Conservation (phyloP, 2,113 vertebrate genomes). For the Oxyura jamaicensis region DNA sequence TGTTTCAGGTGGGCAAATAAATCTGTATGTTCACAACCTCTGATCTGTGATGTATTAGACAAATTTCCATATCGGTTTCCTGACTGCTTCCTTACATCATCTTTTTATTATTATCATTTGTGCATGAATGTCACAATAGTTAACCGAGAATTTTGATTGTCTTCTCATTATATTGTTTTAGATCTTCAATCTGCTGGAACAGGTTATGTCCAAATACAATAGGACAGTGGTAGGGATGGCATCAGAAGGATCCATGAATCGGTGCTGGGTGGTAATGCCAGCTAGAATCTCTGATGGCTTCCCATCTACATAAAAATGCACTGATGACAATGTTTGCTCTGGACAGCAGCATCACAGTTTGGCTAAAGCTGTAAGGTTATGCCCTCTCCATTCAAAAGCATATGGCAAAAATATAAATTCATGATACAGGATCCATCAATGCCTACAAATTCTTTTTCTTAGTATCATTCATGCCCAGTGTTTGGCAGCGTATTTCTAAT, state of each 20-base stretch:
- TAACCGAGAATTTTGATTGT: neutral
- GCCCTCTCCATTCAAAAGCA: neutral
- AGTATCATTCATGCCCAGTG: neutral
- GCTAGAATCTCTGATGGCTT: neutral
- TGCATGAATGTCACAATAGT: neutral
- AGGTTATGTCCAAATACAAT: neutral
- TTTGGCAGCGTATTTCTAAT: neutral
- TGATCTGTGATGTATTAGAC: neutral
- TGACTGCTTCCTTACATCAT: neutral
- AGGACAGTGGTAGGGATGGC: too few relatives aligned
- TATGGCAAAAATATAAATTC: neutral
- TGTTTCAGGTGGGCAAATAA: neutral
- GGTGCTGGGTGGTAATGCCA: neutral
- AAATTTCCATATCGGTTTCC: neutral
- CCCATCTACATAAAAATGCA: neutral
- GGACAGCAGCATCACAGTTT: neutral
- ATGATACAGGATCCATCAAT: neutral
- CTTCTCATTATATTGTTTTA: neutral
- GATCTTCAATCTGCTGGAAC: neutral
- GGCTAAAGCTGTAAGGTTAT: neutral
- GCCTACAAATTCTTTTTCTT: neutral
- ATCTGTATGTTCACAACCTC: neutral
- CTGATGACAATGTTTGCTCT: neutral
- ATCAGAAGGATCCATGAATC: neutral
- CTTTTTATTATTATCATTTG: neutral